Conservation (phyloP, 2,888 invertebrate genomes). For the Rotaria sp. region DNA sequence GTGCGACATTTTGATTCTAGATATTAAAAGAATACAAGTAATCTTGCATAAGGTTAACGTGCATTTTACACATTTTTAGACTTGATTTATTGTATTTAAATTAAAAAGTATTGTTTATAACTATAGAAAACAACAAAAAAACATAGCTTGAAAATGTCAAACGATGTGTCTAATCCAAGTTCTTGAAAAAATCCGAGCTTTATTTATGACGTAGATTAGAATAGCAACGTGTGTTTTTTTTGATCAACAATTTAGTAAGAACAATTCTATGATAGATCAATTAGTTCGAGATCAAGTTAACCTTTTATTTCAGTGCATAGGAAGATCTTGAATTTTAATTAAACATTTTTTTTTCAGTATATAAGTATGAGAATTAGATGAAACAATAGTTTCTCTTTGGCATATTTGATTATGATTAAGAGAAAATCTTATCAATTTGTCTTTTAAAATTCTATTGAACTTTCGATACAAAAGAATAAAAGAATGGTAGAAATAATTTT, state of each 20-base stretch:
- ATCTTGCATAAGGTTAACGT: neutral
- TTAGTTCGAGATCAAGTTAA: neutral
- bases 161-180: slow-evolving; percentile 1
- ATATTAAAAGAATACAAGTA: neutral
- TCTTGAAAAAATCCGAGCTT: neutral
- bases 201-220: neutral
- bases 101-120: neutral
- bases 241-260: neutral
- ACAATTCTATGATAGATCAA: neutral
- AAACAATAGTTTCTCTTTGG: no score
- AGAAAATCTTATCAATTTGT: no score
- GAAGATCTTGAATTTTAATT: neutral
- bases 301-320: neutral
- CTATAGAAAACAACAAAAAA: neutral
- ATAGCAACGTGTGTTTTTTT: neutral
- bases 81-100: neutral
- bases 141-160: neutral
- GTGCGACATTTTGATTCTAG: neutral
- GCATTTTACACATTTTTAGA: neutral
- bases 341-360: no score
- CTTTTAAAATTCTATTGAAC: no score
- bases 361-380: no score
- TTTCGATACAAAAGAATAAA: no score
- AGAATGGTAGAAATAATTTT: neutral
- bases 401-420: no score